Percentiles rank a stretch among this genome's conserved stretches.
Evolutionary conservation across 2,113 vertebrate genomes (phyloP).

Genomic region (Todiramphus chloris): DNA sequence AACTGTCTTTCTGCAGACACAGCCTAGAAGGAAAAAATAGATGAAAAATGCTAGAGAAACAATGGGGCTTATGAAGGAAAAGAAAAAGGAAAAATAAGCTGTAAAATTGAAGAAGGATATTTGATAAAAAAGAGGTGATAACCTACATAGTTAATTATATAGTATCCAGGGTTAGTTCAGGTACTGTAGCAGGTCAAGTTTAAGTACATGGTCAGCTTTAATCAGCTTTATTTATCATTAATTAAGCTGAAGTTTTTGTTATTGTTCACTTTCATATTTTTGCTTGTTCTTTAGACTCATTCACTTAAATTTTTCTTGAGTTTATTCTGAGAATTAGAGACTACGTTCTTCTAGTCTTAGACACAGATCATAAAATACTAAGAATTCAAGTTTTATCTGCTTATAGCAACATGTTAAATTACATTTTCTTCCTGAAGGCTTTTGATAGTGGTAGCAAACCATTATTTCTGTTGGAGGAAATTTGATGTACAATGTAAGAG

Average conservation of each 20-base stretch:
- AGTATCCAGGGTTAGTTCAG: neutral
- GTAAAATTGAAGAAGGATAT: neutral
- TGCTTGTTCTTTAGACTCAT: neutral
- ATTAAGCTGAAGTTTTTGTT: neutral
- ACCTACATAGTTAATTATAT: neutral
- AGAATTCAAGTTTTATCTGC: slow-evolving; percentile 41
- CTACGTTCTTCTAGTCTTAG: neutral
- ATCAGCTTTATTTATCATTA: neutral
- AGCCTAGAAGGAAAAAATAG: neutral
- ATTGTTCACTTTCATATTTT: neutral
- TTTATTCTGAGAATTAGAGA: neutral
- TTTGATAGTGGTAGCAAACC: slow-evolving; percentile 40
- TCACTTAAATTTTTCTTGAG: neutral
- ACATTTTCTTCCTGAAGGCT: neutral
- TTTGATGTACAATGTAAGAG: slow-evolving; percentile 46
- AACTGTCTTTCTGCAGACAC: neutral
- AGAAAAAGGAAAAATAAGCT: neutral
- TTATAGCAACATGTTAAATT: slow-evolving; percentile 19
- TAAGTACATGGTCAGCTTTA: neutral
- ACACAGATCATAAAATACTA: neutral
- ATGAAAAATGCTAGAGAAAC: neutral
- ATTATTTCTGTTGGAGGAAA: slow-evolving; percentile 49
- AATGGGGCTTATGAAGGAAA: neutral
- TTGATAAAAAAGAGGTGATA: neutral
- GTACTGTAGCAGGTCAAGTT: neutral